Percentiles rank a stretch among this genome's conserved stretches.
Conservation (phyloP, 2,113 vertebrate species). For the Planiliza haematocheilus region DNA sequence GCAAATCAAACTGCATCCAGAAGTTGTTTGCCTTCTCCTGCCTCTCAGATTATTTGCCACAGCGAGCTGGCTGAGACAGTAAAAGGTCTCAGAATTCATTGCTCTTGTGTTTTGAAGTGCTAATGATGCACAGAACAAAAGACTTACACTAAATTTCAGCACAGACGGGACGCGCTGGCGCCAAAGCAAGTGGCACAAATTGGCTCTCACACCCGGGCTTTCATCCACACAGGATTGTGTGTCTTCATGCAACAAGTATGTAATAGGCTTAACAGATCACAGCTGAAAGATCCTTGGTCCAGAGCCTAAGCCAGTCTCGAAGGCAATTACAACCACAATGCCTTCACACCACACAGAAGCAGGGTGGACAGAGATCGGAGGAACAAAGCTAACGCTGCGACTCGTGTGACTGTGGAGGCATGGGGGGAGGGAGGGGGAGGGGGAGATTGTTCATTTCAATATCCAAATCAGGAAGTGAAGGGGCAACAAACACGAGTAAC, state of each 20-base stretch:
- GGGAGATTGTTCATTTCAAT: conserved; percentile 59
- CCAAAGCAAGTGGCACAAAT: conserved; percentile 67
- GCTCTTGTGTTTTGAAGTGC: conserved; percentile 42
- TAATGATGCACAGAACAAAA: conserved; percentile 61
- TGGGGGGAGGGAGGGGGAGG: not conserved
- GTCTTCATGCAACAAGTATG: conserved; percentile 74
- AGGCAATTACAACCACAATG: conserved; percentile 71
- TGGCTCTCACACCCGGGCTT: conserved; percentile 48
- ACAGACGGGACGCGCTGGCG: conserved; percentile 28
- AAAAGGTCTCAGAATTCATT: conserved; percentile 20
- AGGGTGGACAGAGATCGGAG: conserved; percentile 16
- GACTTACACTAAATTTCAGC: conserved; percentile 30
- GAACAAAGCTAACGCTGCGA: too few relatives aligned
- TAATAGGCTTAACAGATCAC: conserved; percentile 80
- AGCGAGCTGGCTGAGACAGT: not conserved
- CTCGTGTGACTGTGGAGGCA: too few relatives aligned
- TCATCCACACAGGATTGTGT: conserved; percentile 59
- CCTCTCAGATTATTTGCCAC: not conserved
- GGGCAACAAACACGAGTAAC: conserved; percentile 34
- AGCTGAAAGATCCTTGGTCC: conserved; percentile 60
- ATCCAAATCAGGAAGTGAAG: conserved; percentile 45
- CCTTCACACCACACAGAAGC: conserved; percentile 32
- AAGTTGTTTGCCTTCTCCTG: not conserved
- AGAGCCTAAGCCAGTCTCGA: conserved; percentile 60
- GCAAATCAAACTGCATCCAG: not conserved